Conservation (phyloP, 1,140 invertebrate genomes). For the Zeugodacus cucurbitae region DNA sequence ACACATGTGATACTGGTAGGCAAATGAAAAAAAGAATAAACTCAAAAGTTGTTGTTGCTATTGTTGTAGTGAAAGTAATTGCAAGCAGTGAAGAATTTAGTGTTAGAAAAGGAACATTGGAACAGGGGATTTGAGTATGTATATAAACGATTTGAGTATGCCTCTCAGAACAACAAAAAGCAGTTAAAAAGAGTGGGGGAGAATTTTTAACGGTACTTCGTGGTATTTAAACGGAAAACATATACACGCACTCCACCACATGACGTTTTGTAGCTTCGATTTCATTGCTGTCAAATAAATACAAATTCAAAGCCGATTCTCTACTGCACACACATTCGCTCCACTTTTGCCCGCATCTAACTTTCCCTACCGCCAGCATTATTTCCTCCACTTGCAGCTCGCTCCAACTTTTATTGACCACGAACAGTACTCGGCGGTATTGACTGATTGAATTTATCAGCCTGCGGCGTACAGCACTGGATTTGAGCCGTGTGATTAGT, state of each 20-base stretch:
- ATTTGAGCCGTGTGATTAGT: conserved; percentile 26
- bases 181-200: too few relatives aligned
- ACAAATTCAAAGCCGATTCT: neutral
- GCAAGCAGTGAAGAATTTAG: neutral
- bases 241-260: neutral
- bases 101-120: neutral
- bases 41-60: neutral
- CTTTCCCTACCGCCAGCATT: too few relatives aligned
- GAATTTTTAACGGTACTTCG: neutral
- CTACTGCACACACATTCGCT: too few relatives aligned
- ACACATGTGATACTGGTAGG: neutral
- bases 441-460: conserved; percentile 25
- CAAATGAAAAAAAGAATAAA: neutral
- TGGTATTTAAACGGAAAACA: neutral
- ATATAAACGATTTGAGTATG: neutral
- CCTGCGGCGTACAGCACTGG: neutral
- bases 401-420: neutral
- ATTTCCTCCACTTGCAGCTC: neutral
- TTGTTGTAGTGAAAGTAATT: neutral
- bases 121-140: too few relatives aligned
- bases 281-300: conserved; percentile 6
- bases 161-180: too few relatives aligned
- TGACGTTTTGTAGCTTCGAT: neutral
- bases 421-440: conserved; percentile 5
- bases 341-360: too few relatives aligned